phyloP scores from a whole-genome alignment of 2,888 invertebrate species.

The Aphodius sticticus region DNA sequence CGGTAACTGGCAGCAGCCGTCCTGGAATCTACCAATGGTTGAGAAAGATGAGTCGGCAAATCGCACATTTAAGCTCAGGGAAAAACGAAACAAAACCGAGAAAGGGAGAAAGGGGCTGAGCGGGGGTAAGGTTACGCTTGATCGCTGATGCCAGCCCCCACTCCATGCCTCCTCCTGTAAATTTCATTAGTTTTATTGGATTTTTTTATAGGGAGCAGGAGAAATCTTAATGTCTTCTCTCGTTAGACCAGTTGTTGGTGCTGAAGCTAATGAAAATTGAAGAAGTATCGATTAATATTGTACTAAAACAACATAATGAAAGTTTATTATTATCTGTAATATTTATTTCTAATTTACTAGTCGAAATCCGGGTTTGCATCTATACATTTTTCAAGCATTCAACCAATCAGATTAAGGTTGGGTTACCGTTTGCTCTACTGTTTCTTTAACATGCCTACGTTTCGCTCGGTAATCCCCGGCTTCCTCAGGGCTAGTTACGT shows the following conservation, averaged over 20 bases:
- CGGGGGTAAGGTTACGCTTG: not conserved
- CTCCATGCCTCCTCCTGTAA: not conserved
- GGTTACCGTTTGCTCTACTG: too few species aligned
- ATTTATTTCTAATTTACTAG: too few species aligned
- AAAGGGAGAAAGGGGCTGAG: not conserved
- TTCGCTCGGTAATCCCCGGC: too few species aligned
- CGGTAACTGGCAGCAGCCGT: not conserved
- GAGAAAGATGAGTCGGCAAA: not conserved
- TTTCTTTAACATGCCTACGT: too few species aligned
- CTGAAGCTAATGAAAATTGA: not conserved
- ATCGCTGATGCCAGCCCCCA: not conserved
- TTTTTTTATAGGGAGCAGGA: not conserved
- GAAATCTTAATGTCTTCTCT: not conserved
- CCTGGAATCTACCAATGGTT: not conserved
- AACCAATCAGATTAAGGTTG: too few species aligned
- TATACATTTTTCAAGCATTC: too few species aligned
- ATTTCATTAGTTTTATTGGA: slow-evolving; percentile 4
- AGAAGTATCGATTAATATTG: too few species aligned
- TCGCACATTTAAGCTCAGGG: slow-evolving; percentile 6
- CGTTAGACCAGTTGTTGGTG: not conserved
- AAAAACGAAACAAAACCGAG: slow-evolving; percentile 4
- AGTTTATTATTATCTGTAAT: too few species aligned
- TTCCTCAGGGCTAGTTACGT: too few species aligned
- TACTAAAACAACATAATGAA: too few species aligned
- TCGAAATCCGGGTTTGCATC: too few species aligned